Evolutionary conservation across 2,888 invertebrate species (phyloP), one percentile per base, ranked within the genome.

Genomic region (Hirtodrosophila confusa): DNA sequence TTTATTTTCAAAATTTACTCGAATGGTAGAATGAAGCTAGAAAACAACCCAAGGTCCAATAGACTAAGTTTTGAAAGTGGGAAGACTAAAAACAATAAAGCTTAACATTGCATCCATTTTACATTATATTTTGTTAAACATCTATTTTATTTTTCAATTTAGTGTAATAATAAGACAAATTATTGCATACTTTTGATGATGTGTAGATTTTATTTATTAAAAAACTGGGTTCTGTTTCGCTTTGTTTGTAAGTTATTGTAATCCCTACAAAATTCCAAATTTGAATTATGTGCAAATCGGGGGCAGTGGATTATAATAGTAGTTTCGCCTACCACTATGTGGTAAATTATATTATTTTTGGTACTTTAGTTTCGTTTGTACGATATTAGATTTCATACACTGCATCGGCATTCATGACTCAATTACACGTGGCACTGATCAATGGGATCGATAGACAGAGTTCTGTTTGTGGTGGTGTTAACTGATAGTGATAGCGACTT

Each of bases 151-250:
- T 27, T 27, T 27, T 6, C 2, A 5, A 27, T 6, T 27, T 27
- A 27, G 27, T 27, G 4, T 27, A 6, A 27, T 27, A 27, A 5
- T 36, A 24, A 5, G 7, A 33, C 17, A 39, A 27, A 17, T 6
- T 0, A 1, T 5, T 24, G 2, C 11, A 8, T 3, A 17, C 12
- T 45, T 66, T 67, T 62, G 61, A 75, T 58, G 51, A 72, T 66
- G 64, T 78, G 72, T 75, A 73, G 37, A 75, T 78, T 80, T 86
- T 86, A 78, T 86, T 82, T 57, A 70, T 70, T 40, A 78, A 66
- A 67, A 77, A 82, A 70, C 64, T 71, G 73, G 65, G 73, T 41
- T 70, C 51, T 70, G 57, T 66, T 69, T 74, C 60, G 65, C 56
- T 60, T 55, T 55, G 39, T 76, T 56, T 44, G 78, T 78, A 67